Evolutionary conservation across 1,140 invertebrate genomes (phyloP), one percentile per base, ranked within the genome.

Genomic region (Acyrthosiphon pisum): DNA sequence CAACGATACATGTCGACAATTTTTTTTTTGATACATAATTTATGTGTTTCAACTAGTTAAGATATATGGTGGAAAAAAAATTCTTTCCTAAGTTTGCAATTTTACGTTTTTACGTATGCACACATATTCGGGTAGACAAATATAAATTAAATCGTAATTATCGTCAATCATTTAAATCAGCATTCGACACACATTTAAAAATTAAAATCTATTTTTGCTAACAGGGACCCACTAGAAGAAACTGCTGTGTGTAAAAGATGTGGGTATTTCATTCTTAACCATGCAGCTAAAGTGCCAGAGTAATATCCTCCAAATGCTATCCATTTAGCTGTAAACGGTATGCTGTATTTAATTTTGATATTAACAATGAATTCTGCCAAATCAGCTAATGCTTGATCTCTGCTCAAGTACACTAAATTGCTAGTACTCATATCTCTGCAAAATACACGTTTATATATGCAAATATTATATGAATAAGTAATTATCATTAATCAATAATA

Each of bases 301-400:
- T 98, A 98, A 30, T 97, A 98, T 56, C 97, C 97, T 87, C 98
- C 98, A 94, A 98, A 97, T 30, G 97, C 96, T 89, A 98, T 96
- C 91, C 96, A 96, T 94, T 95, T 96, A 86, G 94, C 95, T 30
- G 94, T 94, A 14, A 37, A 41, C 0, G 92, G 41, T 14, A 94
- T 84, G 0, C 84, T 91, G 53, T 91, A 89, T 93, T 95, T 94
- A n/a, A 94, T 88, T 76, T 95, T 95, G 88, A 95, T 95, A 60
- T 94, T 94, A 26, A 94, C 91, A n/a, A 96, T 95, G 93, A 96
- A 96, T 93, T 95, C 94, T 6, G 96, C 96, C 46, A 96, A 93
- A 94, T 96, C 96, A 30, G 97, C 97, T 53, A 99, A 95, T 1
- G 98, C 98, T 95, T 99, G 98, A 94, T 98, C 96, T 30, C 98